Evolutionary conservation across 1,140 invertebrate genomes (phyloP), one percentile per base, ranked within the genome.

Genomic region (Brachystomella parvula): DNA sequence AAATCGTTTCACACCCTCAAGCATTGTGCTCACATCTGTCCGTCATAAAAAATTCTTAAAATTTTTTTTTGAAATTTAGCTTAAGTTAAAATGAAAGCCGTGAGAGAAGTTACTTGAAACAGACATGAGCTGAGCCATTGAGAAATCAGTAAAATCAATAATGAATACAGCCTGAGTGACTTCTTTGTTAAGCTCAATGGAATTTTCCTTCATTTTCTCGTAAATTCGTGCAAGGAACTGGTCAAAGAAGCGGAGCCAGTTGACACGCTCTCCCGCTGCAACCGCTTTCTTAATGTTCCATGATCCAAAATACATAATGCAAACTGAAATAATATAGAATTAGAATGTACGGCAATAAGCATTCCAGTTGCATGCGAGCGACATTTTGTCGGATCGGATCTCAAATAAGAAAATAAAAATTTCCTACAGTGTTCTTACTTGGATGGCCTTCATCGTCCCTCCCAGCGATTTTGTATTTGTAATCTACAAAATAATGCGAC

Each of bases 91-190:
- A n/a, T n/a, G n/a, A n/a, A n/a, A n/a, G n/a, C n/a, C n/a, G n/a
- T n/a, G n/a, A n/a, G 61, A 30, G 32, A 19, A 35, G 26, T 58
- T 47, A 69, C 68, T 32, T 53, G 61, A 49, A 19, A 67, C 39
- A 3, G 68, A 70, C 0, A 65, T 65, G 2, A 70, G 33, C 30
- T 70, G 64, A 3, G 64, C 24, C n/a, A 63, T 67, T n/a, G 31
- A 57, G 6, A 70, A 35, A 39, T 59, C 47, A 26, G 32, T 31
- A 35, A 66, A 44, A 44, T 70, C 63, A 19, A 59, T 44, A 64
- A 70, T 66, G 6, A 47, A 56, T 31, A 64, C 61, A 29, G 61
- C 57, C 32, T 70, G 68, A 26, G 68, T 64, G 9, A 70, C 57
- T 0, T 33, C 26, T 63, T 66, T 56, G 1, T 26, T 32, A 0